Conservation (phyloP, 2,888 invertebrate genomes). For the Chalcosyrphus nemorum region DNA sequence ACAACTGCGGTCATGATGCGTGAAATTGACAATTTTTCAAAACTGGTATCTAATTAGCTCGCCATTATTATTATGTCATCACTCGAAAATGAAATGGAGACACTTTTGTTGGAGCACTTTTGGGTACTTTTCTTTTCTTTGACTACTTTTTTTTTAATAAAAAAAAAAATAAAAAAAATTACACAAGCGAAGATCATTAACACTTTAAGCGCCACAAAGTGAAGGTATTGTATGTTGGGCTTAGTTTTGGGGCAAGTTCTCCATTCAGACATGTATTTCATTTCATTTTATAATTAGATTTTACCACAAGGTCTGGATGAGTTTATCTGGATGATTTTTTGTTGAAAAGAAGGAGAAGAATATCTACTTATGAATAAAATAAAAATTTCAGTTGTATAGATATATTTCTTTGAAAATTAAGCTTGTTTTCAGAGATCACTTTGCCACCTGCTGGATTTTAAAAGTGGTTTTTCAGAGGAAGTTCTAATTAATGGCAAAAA, state of each 20-base stretch:
- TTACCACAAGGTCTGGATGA: background rate
- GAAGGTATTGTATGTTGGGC: background rate
- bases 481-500: background rate
- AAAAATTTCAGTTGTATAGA: background rate
- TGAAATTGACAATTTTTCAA: slow-evolving; percentile 30
- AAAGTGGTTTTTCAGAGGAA: background rate
- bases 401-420: background rate
- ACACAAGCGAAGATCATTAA: slow-evolving; percentile 38
- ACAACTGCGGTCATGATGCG: background rate
- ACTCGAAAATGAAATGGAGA: slow-evolving; percentile 9
- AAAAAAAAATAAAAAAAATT: too few species aligned
- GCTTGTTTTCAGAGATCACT: background rate
- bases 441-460: background rate
- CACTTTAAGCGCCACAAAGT: slow-evolving; percentile 27
- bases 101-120: slow-evolving; percentile 1
- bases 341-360: background rate
- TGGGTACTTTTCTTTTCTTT: slow-evolving; percentile 41
- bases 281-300: background rate
- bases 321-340: background rate
- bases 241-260: background rate
- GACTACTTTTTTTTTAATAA: background rate
- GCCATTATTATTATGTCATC: slow-evolving; percentile 47
- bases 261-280: background rate
- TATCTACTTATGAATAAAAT: background rate
- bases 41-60: slow-evolving; percentile 52